These are phyloP conservation scores for Drosophila azteca DNA, from an alignment of 1,140 invertebrate genomes.

Conservation along the genomic window DNA sequence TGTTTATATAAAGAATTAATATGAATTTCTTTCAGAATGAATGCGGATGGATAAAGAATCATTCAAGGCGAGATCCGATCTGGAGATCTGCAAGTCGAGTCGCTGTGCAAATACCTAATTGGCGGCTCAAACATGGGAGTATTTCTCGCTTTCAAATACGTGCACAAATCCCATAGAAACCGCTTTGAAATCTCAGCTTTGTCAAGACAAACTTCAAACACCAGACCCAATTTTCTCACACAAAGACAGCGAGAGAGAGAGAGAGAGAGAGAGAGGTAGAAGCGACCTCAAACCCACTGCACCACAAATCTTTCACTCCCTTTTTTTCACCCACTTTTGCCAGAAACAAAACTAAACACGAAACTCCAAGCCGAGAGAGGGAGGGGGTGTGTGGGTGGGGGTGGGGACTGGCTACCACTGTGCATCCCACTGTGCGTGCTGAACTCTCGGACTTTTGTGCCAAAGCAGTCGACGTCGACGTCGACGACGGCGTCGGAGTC, in stretches of 20 bases:
- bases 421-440: conserved; percentile 50
- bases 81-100: conserved; percentile 15
- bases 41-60: background rate
- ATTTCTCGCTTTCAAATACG: conserved; percentile 15
- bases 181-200: conserved; percentile 71
- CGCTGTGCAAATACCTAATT: conserved; percentile 33
- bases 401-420: background rate
- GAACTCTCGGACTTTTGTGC: conserved; percentile 63
- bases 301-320: conserved; percentile 76
- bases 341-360: conserved; percentile 2
- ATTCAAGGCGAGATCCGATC: conserved; percentile 1
- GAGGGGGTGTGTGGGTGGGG: background rate
- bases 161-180: conserved; percentile 59
- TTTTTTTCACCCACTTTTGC: conserved; percentile 36
- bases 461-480: conserved; percentile 27
- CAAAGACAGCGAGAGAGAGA: conserved; percentile 17
- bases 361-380: conserved; percentile 56
- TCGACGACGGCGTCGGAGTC: conserved; percentile 5
- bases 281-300: conserved; percentile 26
- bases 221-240: conserved; percentile 66
- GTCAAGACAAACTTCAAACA: conserved; percentile 65
- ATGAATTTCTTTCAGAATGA: background rate
- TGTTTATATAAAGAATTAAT: conserved; percentile 14
- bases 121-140: conserved; percentile 16
- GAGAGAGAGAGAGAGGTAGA: conserved; percentile 8